phyloP scores from a whole-genome alignment of 2,113 vertebrate species.

The Leiothrix lutea region DNA sequence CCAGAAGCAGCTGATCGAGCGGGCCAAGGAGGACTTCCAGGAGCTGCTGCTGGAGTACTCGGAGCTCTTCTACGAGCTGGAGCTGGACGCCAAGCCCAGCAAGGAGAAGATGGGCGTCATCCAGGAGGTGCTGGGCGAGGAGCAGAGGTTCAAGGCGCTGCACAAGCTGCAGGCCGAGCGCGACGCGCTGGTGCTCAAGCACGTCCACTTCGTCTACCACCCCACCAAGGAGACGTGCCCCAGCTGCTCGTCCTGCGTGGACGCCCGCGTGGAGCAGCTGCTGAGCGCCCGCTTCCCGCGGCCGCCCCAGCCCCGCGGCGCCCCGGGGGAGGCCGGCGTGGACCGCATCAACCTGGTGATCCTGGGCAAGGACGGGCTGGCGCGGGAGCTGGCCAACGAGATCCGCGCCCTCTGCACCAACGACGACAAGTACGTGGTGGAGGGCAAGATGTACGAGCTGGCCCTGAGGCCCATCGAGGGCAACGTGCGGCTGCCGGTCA shows the following conservation, averaged over 20 bases:
- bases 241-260: constrained; percentile 85
- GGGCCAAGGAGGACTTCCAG: constrained; percentile 96
- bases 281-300: constrained; percentile 74
- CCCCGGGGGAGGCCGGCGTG: constrained; percentile 67
- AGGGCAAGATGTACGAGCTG: constrained; percentile 93
- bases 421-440: constrained; percentile 90
- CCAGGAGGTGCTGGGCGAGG: constrained; percentile 91
- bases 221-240: constrained; percentile 96
- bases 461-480: constrained; percentile 92
- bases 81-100: constrained; percentile 96
- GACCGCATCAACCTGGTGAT: constrained; percentile 94
- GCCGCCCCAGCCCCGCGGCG: constrained; percentile 59
- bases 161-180: constrained; percentile 95
- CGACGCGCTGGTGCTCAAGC: constrained; percentile 94
- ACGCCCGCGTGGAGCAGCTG: constrained; percentile 90
- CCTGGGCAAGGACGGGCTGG: constrained; percentile 92
- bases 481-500: constrained; percentile 93
- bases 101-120: constrained; percentile 99
- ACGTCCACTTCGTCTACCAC: constrained; percentile 98
- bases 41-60: constrained; percentile 95
- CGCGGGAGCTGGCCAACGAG: constrained; percentile 93
- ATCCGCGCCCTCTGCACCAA: constrained; percentile 92
- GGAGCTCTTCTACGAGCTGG: constrained; percentile 96
- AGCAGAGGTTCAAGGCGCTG: constrained; percentile 91
- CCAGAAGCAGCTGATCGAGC: constrained; percentile 94